phyloP scores from a whole-genome alignment of 1,140 invertebrate species.

The Drosophila pseudoananassae region DNA sequence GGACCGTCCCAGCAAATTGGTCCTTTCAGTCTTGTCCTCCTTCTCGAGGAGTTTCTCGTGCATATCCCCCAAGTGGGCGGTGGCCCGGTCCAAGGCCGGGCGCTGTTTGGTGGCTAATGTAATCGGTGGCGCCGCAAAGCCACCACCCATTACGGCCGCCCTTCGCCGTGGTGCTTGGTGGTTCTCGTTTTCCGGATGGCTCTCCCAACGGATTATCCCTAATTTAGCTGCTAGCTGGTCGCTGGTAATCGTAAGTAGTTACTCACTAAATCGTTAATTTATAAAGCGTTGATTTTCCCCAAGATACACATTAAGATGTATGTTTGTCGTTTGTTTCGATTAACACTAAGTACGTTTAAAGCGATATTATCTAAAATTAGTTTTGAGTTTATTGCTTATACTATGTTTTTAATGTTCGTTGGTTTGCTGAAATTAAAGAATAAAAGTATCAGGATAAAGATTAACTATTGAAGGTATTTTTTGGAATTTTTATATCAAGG shows the following conservation, averaged over 20 bases:
- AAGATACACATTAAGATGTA: slow-evolving; percentile 38
- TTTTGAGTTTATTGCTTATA: slow-evolving; percentile 46
- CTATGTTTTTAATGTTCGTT: slow-evolving; percentile 43
- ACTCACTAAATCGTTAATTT: slow-evolving; percentile 57
- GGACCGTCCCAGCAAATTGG: slow-evolving; percentile 57
- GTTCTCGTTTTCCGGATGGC: not conserved
- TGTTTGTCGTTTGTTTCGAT: slow-evolving; percentile 14
- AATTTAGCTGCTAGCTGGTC: slow-evolving; percentile 12
- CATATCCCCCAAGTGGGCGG: slow-evolving; percentile 53
- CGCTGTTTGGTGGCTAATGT: slow-evolving; percentile 61
- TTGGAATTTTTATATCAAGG: not conserved
- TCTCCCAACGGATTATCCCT: not conserved
- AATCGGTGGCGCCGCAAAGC: slow-evolving; percentile 75
- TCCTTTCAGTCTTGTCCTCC: slow-evolving; percentile 76
- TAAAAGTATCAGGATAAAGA: not conserved
- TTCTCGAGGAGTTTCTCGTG: slow-evolving; percentile 80
- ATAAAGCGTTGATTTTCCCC: slow-evolving; percentile 65
- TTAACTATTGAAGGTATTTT: not conserved
- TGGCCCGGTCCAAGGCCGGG: slow-evolving; percentile 12
- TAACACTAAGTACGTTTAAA: slow-evolving; percentile 41
- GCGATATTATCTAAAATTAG: slow-evolving; percentile 25
- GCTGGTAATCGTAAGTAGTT: slow-evolving; percentile 15
- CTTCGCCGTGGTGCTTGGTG: slow-evolving; percentile 30
- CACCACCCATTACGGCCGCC: slow-evolving; percentile 79
- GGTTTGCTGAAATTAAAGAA: slow-evolving; percentile 35